Evolutionary conservation across 2,113 vertebrate genomes (phyloP).

Genomic region (Catharus fuscescens): DNA sequence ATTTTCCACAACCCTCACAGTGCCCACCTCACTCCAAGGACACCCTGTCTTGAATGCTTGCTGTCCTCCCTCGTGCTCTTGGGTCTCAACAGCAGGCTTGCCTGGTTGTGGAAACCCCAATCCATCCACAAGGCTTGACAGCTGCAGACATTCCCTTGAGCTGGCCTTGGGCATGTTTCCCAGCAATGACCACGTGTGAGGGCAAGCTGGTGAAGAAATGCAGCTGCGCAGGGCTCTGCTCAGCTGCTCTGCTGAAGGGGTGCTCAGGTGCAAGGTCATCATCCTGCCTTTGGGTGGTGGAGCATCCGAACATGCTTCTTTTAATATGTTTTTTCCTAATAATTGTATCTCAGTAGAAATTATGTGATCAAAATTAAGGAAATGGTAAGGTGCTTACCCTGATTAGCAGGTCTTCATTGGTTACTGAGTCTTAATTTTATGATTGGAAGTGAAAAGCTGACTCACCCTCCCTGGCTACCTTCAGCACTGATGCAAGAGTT

Average conservation of each 20-base stretch:
- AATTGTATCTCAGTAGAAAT: background rate
- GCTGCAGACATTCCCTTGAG: background rate
- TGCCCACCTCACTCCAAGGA: background rate
- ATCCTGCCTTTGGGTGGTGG: background rate
- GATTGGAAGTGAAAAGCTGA: background rate
- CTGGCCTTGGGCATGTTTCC: background rate
- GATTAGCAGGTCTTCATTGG: background rate
- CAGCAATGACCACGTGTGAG: background rate
- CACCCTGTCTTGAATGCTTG: background rate
- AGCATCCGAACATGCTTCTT: background rate
- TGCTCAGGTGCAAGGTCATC: background rate
- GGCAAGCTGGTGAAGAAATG: background rate
- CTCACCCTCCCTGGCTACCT: background rate
- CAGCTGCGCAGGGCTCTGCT: background rate
- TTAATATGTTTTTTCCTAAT: background rate
- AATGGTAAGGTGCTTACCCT: background rate
- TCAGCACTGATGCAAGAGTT: background rate
- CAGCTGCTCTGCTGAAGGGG: background rate
- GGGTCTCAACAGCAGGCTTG: background rate
- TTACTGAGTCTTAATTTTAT: background rate
- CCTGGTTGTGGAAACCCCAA: background rate
- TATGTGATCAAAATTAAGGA: background rate
- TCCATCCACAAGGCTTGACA: fast-evolving
- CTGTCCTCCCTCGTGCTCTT: fast-evolving
- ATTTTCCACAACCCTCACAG: background rate